A percentile compares a stretch with the other conserved stretches of the same genome.
phyloP scores from a whole-genome alignment of 2,888 invertebrate species.

The Lepidonotus clava region DNA sequence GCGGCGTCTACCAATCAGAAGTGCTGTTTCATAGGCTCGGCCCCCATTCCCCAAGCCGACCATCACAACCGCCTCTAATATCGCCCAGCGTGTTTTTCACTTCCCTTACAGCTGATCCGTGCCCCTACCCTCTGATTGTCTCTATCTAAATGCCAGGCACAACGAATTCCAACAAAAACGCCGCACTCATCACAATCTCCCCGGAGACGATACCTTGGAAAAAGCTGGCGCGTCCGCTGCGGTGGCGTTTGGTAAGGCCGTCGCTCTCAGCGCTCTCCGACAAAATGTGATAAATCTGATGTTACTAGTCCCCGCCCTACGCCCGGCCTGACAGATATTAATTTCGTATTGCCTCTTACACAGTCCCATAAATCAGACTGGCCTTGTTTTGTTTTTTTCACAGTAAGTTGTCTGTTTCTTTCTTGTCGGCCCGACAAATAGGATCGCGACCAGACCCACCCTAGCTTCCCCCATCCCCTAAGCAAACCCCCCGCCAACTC shows the following conservation, averaged over 20 bases:
- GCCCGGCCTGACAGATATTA: slow-evolving; percentile 46
- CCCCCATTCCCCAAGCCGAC: background rate
- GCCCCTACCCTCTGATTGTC: background rate
- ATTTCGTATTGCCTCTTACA: slow-evolving; percentile 48
- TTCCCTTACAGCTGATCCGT: background rate
- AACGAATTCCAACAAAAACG: background rate
- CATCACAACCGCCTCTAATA: background rate
- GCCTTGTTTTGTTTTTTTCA: background rate
- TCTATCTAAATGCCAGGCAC: background rate
- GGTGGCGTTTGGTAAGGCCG: background rate
- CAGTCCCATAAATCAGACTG: slow-evolving; percentile 12
- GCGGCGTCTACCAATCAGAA: slow-evolving; percentile 43
- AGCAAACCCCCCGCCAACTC: background rate
- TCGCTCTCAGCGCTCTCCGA: background rate
- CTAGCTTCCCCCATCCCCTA: background rate
- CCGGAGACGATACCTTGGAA: background rate
- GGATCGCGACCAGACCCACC: background rate
- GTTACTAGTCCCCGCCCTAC: slow-evolving; percentile 39
- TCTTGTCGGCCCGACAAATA: slow-evolving; percentile 11
- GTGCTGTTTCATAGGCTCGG: slow-evolving; percentile 29
- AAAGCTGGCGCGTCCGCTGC: background rate
- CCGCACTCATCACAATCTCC: background rate
- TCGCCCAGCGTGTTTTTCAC: slow-evolving; percentile 37
- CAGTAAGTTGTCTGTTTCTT: slow-evolving; percentile 29
- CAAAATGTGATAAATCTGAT: slow-evolving; percentile 41